These are phyloP conservation scores for Cyphomyrus discorhynchus DNA, from an alignment of 2,113 vertebrate genomes.

Conservation along the genomic window DNA sequence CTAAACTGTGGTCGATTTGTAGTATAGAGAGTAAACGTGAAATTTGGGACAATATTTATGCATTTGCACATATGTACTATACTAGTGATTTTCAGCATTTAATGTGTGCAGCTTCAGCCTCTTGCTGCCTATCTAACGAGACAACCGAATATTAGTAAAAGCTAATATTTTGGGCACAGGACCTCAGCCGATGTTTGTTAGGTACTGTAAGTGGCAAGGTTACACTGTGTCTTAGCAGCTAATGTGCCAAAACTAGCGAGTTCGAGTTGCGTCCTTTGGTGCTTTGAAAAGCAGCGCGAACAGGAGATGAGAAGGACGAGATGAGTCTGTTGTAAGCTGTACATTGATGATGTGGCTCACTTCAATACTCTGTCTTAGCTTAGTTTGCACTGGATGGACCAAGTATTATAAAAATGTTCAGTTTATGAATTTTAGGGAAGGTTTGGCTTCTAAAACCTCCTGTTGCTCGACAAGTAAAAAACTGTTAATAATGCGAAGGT, in stretches of 20 bases:
- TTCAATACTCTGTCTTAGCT: not conserved
- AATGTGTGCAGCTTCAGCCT: not conserved
- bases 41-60: not conserved
- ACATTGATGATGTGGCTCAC: not conserved
- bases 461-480: not conserved
- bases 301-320: not conserved
- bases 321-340: not conserved
- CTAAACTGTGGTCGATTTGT: not conserved
- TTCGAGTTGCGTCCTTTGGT: too few species aligned
- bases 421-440: slow-evolving; percentile 37
- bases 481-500: not conserved
- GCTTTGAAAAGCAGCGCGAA: not conserved
- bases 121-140: not conserved
- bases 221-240: not conserved
- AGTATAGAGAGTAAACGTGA: not conserved
- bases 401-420: slow-evolving; percentile 35
- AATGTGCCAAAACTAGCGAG: too few species aligned
- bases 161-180: not conserved
- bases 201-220: not conserved
- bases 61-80: not conserved
- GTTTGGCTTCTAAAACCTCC: not conserved
- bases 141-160: not conserved
- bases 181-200: too few species aligned
- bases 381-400: not conserved
- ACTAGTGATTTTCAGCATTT: not conserved